Conservation (phyloP, 2,888 invertebrate genomes). For the Protonemura montana region DNA sequence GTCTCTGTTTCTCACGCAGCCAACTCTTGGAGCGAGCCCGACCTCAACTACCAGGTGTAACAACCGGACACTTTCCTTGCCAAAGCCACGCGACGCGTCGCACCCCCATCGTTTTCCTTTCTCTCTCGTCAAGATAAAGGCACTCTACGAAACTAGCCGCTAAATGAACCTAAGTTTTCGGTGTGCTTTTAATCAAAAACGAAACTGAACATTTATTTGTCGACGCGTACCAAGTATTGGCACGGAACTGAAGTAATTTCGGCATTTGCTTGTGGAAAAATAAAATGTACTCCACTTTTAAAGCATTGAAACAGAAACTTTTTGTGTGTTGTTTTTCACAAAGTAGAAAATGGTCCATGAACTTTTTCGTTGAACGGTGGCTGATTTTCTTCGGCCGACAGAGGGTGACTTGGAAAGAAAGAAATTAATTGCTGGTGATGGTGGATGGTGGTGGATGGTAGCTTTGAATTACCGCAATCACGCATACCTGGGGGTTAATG, state of each 20-base stretch:
- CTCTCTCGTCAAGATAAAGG: not conserved
- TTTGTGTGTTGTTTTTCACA: not conserved
- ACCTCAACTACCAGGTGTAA: constrained; percentile 28
- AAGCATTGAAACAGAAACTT: not conserved
- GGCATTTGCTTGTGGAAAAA: not conserved
- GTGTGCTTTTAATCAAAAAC: not conserved
- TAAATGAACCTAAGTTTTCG: not conserved
- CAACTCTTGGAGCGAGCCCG: constrained; percentile 29
- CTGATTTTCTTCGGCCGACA: not conserved
- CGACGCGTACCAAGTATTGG: not conserved
- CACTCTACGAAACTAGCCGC: not conserved
- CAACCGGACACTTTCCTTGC: not conserved
- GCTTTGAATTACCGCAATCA: not conserved
- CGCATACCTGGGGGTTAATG: not conserved
- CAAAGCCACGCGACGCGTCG: no score
- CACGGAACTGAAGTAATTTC: not conserved
- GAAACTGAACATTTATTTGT: not conserved
- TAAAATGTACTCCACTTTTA: not conserved
- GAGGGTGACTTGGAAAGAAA: not conserved
- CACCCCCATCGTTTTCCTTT: not conserved
- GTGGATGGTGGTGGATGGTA: not conserved
- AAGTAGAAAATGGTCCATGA: not conserved
- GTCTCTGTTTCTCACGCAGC: not conserved
- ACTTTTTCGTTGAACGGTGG: not conserved
- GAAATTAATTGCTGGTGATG: not conserved